Evolutionary conservation across 2,888 invertebrate species (phyloP).

Genomic region (Tetropium fuscum): DNA sequence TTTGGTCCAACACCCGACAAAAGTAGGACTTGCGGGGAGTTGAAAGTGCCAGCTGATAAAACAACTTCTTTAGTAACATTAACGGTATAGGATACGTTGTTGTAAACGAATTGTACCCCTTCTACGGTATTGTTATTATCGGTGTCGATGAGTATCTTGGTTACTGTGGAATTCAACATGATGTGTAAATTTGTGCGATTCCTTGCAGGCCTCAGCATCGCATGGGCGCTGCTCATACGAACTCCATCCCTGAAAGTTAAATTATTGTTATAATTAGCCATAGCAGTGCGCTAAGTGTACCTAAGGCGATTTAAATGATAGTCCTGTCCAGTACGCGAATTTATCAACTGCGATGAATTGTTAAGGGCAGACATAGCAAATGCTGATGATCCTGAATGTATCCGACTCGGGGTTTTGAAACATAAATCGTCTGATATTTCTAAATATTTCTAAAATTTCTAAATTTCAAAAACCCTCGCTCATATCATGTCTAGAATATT

Average conservation of each 20-base stretch:
- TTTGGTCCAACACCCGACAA: conserved; percentile 76
- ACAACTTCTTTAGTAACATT: conserved; percentile 71
- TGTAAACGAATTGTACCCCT: conserved; percentile 71
- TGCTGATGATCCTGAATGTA: too few relatives aligned
- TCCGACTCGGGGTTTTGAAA: too few relatives aligned
- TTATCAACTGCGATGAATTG: too few relatives aligned
- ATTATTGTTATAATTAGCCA: background rate
- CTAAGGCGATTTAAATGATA: too few relatives aligned
- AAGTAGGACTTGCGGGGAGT: conserved; percentile 75
- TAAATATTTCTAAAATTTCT: too few relatives aligned
- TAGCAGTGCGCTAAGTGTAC: too few relatives aligned
- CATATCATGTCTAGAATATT: too few relatives aligned
- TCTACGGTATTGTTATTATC: conserved; percentile 65
- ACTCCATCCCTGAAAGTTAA: conserved; percentile 36
- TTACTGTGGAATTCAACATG: conserved; percentile 71
- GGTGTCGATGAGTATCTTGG: conserved; percentile 67
- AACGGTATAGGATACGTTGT: conserved; percentile 65
- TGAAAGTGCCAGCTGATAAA: conserved; percentile 71
- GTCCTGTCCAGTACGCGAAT: too few relatives aligned
- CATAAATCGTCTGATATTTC: too few relatives aligned
- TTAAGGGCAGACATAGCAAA: too few relatives aligned
- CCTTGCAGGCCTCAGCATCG: conserved; percentile 71
- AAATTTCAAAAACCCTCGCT: too few relatives aligned
- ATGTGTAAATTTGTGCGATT: conserved; percentile 71
- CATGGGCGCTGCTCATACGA: conserved; percentile 69